Evolutionary conservation across 2,113 vertebrate species (phyloP).

Genomic region (Clarias gariepinus): DNA sequence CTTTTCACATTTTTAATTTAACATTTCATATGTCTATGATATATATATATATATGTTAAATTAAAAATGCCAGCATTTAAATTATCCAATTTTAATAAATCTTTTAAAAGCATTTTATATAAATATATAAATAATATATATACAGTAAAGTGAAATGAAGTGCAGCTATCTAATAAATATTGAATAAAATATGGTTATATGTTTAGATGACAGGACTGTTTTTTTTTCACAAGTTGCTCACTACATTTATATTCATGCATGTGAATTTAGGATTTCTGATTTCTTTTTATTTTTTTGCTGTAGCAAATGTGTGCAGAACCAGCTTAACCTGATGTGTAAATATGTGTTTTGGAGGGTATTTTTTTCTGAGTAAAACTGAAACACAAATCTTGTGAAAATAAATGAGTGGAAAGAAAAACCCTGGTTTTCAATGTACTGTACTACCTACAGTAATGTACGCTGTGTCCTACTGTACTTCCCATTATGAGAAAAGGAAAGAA

Average conservation of each 20-base stretch:
- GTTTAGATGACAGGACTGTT: background rate
- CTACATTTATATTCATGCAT: background rate
- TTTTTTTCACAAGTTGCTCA: background rate
- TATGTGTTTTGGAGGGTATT: background rate
- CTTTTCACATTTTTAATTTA: too few species aligned
- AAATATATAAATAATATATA: too few species aligned
- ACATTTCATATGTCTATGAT: too few species aligned
- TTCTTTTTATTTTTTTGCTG: background rate
- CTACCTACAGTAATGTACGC: background rate
- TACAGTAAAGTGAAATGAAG: background rate
- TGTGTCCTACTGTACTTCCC: background rate
- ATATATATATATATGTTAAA: too few species aligned
- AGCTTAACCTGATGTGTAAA: background rate
- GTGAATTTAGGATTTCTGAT: background rate
- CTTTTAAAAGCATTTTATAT: too few species aligned
- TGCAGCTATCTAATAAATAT: background rate
- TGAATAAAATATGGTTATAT: background rate
- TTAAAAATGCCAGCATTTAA: too few species aligned
- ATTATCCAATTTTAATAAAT: too few species aligned
- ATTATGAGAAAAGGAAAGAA: background rate
- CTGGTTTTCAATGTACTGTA: background rate
- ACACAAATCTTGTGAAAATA: background rate
- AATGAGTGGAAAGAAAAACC: background rate
- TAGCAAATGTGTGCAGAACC: background rate
- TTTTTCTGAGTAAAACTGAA: background rate